A percentile compares a stretch with the other conserved stretches of the same genome.
Conservation (phyloP, 2,797 vertebrate species). For the Sebastes kiyomatsui region DNA sequence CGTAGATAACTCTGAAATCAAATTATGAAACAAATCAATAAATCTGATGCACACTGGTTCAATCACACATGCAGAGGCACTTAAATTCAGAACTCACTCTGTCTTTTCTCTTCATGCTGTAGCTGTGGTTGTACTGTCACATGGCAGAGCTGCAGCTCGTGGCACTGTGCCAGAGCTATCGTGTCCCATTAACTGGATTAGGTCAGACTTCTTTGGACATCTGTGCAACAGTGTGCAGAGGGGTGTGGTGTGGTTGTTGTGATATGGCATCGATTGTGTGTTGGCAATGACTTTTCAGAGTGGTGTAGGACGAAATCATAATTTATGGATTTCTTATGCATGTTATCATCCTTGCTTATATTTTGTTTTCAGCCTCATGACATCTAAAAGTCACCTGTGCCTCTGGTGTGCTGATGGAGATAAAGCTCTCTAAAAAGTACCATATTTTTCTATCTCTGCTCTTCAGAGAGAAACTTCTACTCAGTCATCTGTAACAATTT, state of each 20-base stretch:
- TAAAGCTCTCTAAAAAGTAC: not conserved
- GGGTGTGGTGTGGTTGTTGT: not conserved
- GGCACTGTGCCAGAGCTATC: constrained; percentile 23
- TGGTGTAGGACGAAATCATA: not conserved
- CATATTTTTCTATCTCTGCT: not conserved
- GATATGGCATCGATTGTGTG: not conserved
- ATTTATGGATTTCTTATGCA: not conserved
- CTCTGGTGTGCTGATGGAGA: not conserved
- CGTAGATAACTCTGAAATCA: no score
- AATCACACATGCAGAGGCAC: not conserved
- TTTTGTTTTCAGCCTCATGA: not conserved
- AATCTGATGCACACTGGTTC: not conserved
- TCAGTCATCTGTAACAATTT: not conserved
- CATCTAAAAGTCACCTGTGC: constrained; percentile 2
- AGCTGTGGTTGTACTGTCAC: constrained; percentile 18
- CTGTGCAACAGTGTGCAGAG: not conserved
- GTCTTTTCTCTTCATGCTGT: not conserved
- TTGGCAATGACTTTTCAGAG: not conserved
- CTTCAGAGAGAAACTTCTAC: not conserved
- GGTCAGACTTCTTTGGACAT: constrained; percentile 28
- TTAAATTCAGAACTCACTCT: not conserved
- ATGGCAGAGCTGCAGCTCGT: constrained; percentile 24
- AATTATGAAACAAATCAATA: not conserved
- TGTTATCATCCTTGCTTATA: not conserved
- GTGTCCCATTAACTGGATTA: constrained; percentile 45